A percentile compares a stretch with the other conserved stretches of the same genome.
Conservation (phyloP, 2,113 vertebrate species). For the Callorhinus ursinus region DNA sequence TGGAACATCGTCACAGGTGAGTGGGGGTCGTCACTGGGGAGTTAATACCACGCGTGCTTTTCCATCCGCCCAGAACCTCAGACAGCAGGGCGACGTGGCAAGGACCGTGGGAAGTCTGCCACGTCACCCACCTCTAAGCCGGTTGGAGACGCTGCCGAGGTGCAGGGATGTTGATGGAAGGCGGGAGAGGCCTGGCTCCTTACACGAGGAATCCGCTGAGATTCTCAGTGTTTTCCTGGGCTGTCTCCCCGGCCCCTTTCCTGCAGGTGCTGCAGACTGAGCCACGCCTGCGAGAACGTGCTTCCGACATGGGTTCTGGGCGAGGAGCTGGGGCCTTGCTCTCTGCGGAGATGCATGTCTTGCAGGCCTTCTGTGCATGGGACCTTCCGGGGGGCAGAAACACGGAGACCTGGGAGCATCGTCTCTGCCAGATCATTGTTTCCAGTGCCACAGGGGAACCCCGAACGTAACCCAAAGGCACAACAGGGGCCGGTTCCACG, state of each 20-base stretch:
- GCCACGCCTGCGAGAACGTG: rapidly evolving
- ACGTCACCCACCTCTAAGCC: rapidly evolving
- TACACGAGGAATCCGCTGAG: rapidly evolving
- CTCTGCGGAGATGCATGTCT: rapidly evolving
- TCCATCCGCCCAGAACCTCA: rapidly evolving
- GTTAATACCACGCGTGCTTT: rapidly evolving
- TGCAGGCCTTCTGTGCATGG: rapidly evolving
- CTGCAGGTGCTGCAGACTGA: rapidly evolving
- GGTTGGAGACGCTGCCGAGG: rapidly evolving
- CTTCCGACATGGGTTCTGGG: background rate
- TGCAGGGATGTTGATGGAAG: background rate
- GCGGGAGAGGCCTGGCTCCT: background rate
- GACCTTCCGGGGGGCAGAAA: background rate
- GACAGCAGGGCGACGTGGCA: rapidly evolving
- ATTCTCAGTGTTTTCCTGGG: rapidly evolving
- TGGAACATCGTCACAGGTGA: rapidly evolving
- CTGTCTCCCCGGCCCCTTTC: too few species aligned
- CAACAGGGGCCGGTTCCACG: rapidly evolving
- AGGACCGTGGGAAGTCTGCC: background rate
- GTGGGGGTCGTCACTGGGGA: rapidly evolving
- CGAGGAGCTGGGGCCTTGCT: rapidly evolving
- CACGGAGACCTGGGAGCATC: rapidly evolving
- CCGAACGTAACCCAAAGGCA: rapidly evolving
- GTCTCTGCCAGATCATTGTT: rapidly evolving
- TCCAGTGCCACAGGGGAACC: rapidly evolving